phyloP scores from a whole-genome alignment of 2,888 invertebrate genomes.

The Trichacis sp. region DNA sequence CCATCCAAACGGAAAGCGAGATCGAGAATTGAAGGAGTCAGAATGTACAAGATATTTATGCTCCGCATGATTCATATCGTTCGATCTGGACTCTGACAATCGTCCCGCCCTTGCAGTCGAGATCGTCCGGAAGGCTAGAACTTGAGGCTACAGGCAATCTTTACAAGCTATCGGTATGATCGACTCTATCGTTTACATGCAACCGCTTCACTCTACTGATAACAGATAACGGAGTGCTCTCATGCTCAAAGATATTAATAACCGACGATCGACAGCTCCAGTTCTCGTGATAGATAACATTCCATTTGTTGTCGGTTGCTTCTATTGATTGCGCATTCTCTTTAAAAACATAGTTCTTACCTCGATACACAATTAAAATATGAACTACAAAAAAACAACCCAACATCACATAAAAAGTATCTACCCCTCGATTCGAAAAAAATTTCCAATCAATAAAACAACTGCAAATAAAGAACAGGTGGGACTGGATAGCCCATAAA shows the following conservation, averaged over 20 bases:
- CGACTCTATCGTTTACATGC: constrained; percentile 33
- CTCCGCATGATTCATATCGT: neutral
- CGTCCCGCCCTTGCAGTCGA: neutral
- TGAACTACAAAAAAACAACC: no score
- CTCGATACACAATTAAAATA: no score
- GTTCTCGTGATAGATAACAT: constrained; percentile 30
- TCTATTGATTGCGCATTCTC: no score
- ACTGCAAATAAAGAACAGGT: no score
- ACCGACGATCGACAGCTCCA: constrained; percentile 46
- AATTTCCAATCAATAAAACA: no score
- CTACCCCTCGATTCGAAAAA: no score
- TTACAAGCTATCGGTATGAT: constrained; percentile 42
- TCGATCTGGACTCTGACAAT: constrained; percentile 25
- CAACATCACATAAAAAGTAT: no score
- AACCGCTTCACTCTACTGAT: constrained; percentile 44
- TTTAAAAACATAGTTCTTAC: no score
- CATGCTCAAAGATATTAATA: constrained; percentile 55
- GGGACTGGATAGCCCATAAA: no score
- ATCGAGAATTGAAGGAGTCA: no score
- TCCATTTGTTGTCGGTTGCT: neutral
- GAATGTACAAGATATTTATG: neutral
- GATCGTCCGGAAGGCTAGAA: constrained; percentile 12
- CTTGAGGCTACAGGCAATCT: constrained; percentile 34
- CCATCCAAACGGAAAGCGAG: neutral
- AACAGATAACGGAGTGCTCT: constrained; percentile 54